A percentile compares a stretch with the other conserved stretches of the same genome.
Evolutionary conservation across 2,113 vertebrate genomes (phyloP).

Genomic region (Trinectes maculatus): DNA sequence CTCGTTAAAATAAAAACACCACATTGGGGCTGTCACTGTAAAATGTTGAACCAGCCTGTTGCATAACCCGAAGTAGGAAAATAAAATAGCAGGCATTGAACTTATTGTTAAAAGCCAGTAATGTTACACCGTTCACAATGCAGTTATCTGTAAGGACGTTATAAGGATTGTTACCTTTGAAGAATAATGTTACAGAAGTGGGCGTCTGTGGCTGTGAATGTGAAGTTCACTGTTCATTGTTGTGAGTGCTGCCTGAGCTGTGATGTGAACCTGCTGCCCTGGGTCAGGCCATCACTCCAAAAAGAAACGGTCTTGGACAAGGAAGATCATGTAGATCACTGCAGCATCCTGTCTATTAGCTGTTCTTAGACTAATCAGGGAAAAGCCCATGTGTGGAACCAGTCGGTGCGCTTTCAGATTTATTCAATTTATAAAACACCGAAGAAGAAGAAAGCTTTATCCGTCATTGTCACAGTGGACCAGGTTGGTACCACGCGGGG

Average conservation of each 20-base stretch:
- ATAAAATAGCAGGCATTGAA: neutral
- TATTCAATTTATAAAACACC: no score
- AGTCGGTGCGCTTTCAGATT: no score
- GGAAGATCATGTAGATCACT: conserved; percentile 17
- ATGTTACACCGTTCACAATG: conserved; percentile 17
- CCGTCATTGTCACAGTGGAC: no score
- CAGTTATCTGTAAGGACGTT: conserved; percentile 15
- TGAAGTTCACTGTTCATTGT: conserved; percentile 8
- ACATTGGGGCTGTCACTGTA: neutral
- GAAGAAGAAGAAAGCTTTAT: no score
- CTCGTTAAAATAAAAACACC: neutral
- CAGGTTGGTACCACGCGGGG: no score
- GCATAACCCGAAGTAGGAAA: conserved; percentile 6
- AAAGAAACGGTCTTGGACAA: neutral
- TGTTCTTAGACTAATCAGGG: neutral
- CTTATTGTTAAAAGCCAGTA: conserved; percentile 26
- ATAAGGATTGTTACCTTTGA: conserved; percentile 4
- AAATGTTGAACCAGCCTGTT: neutral
- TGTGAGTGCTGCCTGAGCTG: neutral
- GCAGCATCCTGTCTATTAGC: neutral
- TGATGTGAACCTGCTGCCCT: conserved; percentile 8
- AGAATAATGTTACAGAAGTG: conserved; percentile 11
- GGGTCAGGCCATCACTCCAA: no score
- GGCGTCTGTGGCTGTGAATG: neutral
- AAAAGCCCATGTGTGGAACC: no score